Evolutionary conservation across 2,113 vertebrate species (phyloP).

Genomic region (Tangachromis dhanisi): DNA sequence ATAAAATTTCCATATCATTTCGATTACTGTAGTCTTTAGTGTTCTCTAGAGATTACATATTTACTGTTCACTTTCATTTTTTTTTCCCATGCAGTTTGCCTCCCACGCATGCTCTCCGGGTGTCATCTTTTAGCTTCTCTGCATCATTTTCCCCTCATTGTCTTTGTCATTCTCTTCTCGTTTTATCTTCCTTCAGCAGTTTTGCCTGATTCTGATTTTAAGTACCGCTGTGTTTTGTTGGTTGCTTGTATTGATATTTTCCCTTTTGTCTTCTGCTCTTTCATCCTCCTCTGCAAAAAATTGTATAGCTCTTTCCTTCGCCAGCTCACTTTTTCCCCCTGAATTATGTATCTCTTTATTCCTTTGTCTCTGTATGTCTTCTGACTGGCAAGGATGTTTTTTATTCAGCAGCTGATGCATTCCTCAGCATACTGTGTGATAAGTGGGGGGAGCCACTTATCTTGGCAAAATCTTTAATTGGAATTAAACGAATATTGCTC

Average conservation of each 20-base stretch:
- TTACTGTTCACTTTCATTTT: not conserved
- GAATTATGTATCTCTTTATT: not conserved
- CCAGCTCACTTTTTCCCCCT: not conserved
- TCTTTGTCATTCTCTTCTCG: not conserved
- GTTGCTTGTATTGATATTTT: not conserved
- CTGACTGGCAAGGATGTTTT: not conserved
- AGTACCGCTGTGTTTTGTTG: slow-evolving; percentile 5
- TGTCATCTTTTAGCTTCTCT: not conserved
- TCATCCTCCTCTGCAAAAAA: slow-evolving; percentile 32
- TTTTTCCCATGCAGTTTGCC: not conserved
- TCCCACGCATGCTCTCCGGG: not conserved
- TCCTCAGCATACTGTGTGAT: not conserved
- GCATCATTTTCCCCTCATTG: not conserved
- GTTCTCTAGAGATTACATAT: not conserved
- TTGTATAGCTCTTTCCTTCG: not conserved
- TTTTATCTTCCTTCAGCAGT: slow-evolving; percentile 5
- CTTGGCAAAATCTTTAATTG: not conserved
- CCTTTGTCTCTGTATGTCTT: not conserved
- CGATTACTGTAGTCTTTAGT: not conserved
- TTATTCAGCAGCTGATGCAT: not conserved
- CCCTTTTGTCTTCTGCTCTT: not conserved
- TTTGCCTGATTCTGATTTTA: slow-evolving; percentile 5
- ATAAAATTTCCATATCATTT: not conserved
- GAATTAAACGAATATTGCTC: not conserved
- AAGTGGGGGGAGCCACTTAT: not conserved